Percentiles rank a stretch among this genome's conserved stretches.
Evolutionary conservation across 2,888 invertebrate genomes (phyloP).

Genomic region (Hirtodrosophila alboralis): DNA sequence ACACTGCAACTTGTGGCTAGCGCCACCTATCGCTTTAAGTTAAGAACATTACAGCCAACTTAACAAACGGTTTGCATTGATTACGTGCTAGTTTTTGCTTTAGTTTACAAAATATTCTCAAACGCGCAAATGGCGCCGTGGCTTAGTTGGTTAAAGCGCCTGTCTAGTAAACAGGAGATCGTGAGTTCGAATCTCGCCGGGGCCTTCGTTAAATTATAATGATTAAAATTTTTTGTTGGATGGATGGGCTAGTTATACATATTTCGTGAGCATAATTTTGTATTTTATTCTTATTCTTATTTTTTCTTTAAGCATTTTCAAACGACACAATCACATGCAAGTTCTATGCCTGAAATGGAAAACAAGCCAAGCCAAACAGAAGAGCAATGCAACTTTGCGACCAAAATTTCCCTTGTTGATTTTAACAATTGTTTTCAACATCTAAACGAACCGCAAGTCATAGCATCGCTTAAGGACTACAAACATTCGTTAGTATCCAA

Average conservation of each 20-base stretch:
- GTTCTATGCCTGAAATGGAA: background rate
- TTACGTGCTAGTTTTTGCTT: constrained; percentile 2
- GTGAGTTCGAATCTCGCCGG: constrained; percentile 84
- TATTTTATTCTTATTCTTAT: background rate
- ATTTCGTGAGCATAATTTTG: background rate
- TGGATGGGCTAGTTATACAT: no score
- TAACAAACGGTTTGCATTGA: background rate
- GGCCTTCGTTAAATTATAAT: constrained; percentile 80
- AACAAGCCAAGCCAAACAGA: background rate
- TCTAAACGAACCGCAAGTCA: constrained; percentile 8
- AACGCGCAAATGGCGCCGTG: constrained; percentile 78
- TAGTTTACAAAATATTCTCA: background rate
- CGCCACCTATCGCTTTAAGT: constrained; percentile 17
- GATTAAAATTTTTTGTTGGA: background rate
- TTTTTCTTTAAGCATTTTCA: constrained; percentile 12
- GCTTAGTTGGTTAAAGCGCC: constrained; percentile 85
- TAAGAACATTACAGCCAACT: constrained; percentile 6
- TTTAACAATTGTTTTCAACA: constrained; percentile 62
- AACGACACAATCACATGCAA: background rate
- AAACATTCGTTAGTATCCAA: background rate
- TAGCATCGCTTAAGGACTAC: background rate
- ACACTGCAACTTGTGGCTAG: rapidly evolving
- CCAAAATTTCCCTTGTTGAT: constrained; percentile 42
- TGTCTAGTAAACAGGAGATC: constrained; percentile 85
- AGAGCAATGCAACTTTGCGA: constrained; percentile 27